Conservation (phyloP, 2,797 vertebrate genomes). For the Otus scops region DNA sequence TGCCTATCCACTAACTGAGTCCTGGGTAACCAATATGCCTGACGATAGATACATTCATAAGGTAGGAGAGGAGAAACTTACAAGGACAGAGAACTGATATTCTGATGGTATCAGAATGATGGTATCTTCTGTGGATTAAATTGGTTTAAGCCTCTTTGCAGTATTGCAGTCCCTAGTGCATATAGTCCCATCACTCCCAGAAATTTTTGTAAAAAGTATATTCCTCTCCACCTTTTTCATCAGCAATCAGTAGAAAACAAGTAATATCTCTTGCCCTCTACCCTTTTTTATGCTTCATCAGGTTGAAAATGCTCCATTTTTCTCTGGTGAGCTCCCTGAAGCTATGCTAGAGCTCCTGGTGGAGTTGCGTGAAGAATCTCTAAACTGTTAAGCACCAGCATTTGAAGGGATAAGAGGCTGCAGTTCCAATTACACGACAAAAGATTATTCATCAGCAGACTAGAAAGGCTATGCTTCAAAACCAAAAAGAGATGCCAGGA, state of each 20-base stretch:
- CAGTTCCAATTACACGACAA: neutral
- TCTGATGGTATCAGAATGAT: neutral
- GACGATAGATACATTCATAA: neutral
- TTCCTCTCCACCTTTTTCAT: neutral
- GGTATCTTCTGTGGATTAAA: neutral
- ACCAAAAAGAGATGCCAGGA: neutral
- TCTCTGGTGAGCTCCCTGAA: accelerated
- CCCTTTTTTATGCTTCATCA: neutral
- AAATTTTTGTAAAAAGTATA: neutral
- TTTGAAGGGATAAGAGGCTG: neutral
- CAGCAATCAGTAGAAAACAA: neutral
- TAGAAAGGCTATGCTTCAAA: neutral
- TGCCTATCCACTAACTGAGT: neutral
- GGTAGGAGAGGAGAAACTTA: neutral
- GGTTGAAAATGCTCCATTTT: neutral
- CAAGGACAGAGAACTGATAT: neutral
- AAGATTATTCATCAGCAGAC: neutral
- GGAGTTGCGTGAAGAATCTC: neutral
- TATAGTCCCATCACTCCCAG: too few species aligned
- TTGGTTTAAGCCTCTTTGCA: neutral
- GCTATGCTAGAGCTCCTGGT: neutral
- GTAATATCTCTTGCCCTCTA: neutral
- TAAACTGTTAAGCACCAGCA: neutral
- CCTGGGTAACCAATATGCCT: neutral
- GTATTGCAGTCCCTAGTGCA: neutral